These are phyloP conservation scores for Diachasma alloeum DNA, from an alignment of 1,140 invertebrate species.

Conservation along the genomic window DNA sequence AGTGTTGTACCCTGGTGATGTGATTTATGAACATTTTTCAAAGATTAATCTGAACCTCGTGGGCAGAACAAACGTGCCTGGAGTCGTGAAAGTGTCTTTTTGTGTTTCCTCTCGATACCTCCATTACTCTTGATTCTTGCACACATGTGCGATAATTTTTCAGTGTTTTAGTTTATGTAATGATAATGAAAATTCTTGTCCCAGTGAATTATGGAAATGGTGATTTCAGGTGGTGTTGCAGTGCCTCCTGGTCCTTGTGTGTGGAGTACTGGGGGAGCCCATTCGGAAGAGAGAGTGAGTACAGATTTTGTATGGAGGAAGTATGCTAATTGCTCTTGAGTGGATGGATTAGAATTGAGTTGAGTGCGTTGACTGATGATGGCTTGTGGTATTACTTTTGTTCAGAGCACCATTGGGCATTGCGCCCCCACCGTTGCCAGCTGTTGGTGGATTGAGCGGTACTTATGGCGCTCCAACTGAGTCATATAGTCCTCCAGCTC, in stretches of 20 bases:
- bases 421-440: neutral
- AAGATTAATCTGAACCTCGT: neutral
- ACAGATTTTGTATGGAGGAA: neutral
- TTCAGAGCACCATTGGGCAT: constrained; percentile 28
- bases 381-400: neutral
- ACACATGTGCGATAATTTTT: constrained; percentile 16
- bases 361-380: neutral
- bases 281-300: constrained; percentile 61
- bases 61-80: neutral
- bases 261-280: constrained; percentile 52
- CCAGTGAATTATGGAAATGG: constrained; percentile 1
- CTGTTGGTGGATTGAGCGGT: neutral
- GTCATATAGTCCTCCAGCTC: constrained; percentile 27
- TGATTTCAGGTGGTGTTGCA: constrained; percentile 60
- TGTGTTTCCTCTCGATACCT: neutral
- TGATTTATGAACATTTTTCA: neutral
- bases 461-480: constrained; percentile 29
- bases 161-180: constrained; percentile 22
- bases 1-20: constrained; percentile 15
- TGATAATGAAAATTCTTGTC: neutral
- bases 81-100: constrained; percentile 17
- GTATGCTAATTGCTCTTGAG: neutral
- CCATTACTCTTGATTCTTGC: neutral
- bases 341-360: neutral
- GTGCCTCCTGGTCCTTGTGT: constrained; percentile 48